Base-by-base conservation (phyloP, 1,140 invertebrate genomes). In the Hypsibius dujardini region DNA sequence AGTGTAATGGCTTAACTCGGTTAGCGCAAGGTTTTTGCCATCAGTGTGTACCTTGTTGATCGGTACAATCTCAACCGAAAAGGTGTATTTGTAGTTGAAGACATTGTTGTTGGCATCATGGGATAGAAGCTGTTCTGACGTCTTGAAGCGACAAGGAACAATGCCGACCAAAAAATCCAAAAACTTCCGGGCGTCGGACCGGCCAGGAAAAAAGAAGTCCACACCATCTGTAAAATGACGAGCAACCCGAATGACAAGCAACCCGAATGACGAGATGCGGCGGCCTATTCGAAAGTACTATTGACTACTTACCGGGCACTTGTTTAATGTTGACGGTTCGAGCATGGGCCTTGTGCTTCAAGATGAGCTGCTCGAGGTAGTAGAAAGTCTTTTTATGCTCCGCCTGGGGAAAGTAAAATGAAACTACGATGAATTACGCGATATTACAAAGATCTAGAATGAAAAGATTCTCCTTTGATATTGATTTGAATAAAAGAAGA, bases 321-420 rank as follows among this genome's bases (percentile, higher is more conserved):
- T 90, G 87, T 82, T 97, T 98, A 71, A 99, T 95, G 74, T 90
- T 92, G 46, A 95, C 81, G 28, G 92, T 90, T 76, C 92, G 88
- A 74, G 87, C 85, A 79, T 97, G 93, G 15, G 90, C 92, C 76
- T 88, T 90, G 78, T 96, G 88, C 78, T 98, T 98, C 70, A 99
- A 80, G 76, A 99, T 93, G 59, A 98, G 78, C 77, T 99, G 96
- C 80, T 99, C 96, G 76, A 99, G 82, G 78, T 98, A 98, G 78
- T 89, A 98, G 77, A 99, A 92, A 1, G 95, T 98, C 80, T 98
- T 98, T 77, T 95, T 95, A 78, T 97, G 96, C 72, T 89, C 87
- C 0, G 87, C 84, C 77, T 91, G 86, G 77, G 94, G 90, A 15
- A 28, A 71, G 46, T 45, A 12, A n/a, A 70, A 71, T 71, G 67